A percentile compares a stretch with the other conserved stretches of the same genome.
Evolutionary conservation across 2,113 vertebrate species (phyloP).

Genomic region (Cacatua alba): DNA sequence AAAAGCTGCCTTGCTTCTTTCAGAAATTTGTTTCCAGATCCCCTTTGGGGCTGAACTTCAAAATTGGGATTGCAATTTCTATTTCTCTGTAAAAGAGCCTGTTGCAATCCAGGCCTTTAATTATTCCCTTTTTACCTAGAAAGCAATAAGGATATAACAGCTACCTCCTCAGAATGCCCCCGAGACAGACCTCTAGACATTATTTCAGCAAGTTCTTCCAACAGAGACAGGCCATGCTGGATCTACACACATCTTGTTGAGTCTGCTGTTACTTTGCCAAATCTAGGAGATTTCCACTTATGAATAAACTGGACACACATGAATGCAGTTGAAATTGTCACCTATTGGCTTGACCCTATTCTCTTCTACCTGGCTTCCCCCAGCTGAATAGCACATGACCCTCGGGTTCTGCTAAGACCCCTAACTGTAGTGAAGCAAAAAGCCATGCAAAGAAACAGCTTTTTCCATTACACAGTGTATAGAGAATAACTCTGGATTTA

Average conservation of each 20-base stretch:
- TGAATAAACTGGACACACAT: background rate
- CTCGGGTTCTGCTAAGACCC: background rate
- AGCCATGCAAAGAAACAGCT: background rate
- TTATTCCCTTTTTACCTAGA: conserved; percentile 8
- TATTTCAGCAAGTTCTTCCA: conserved; percentile 6
- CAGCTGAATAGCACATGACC: fast-evolving
- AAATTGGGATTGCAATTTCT: background rate
- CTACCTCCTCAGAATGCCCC: background rate
- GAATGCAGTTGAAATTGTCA: background rate
- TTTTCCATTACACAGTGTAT: background rate
- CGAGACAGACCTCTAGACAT: background rate
- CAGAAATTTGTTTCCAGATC: background rate
- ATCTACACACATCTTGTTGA: background rate
- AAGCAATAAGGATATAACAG: background rate
- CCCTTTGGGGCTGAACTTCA: background rate
- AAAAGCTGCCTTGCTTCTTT: background rate
- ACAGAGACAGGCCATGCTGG: background rate
- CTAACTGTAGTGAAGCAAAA: background rate
- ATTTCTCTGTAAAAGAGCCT: background rate
- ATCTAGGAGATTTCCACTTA: background rate
- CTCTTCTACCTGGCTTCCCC: background rate
- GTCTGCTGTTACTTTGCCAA: background rate
- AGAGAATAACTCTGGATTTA: background rate
- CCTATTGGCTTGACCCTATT: background rate
- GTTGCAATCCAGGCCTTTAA: background rate